These are phyloP conservation scores for Lasioglossum baleicum DNA, from an alignment of 1,140 invertebrate species.

Conservation along the genomic window DNA sequence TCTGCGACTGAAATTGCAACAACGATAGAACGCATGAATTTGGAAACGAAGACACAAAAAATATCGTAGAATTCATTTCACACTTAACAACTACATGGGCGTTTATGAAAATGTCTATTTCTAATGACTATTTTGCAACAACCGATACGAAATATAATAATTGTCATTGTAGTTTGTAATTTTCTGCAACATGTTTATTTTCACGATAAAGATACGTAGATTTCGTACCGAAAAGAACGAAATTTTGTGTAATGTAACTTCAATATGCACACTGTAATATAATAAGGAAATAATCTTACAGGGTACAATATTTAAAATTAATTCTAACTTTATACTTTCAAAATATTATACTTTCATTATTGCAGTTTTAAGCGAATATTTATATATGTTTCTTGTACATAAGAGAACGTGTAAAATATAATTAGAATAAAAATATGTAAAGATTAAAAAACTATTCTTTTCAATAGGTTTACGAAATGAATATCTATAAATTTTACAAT, in stretches of 20 bases:
- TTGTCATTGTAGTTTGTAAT: no score
- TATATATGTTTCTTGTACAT: background rate
- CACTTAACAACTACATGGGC: background rate
- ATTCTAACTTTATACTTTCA: background rate
- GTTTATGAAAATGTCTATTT: background rate
- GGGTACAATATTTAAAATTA: conserved; percentile 1
- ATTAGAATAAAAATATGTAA: background rate
- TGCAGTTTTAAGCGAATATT: background rate
- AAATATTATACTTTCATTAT: background rate
- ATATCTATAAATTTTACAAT: no score
- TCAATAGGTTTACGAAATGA: no score
- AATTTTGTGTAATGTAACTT: conserved; percentile 8
- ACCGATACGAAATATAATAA: background rate
- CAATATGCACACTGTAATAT: background rate
- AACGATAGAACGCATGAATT: conserved; percentile 56
- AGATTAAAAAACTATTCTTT: background rate
- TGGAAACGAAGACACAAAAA: conserved; percentile 47
- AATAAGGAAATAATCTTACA: background rate
- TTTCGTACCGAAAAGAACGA: background rate
- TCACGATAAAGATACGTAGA: background rate
- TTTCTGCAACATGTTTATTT: no score
- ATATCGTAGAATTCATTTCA: conserved; percentile 45
- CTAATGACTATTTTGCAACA: background rate
- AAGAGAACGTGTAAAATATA: background rate
- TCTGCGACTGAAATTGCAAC: conserved; percentile 30